Percentiles rank a stretch among this genome's conserved stretches.
phyloP scores from a whole-genome alignment of 2,113 vertebrate species.

The Protomyctophum bolini region DNA sequence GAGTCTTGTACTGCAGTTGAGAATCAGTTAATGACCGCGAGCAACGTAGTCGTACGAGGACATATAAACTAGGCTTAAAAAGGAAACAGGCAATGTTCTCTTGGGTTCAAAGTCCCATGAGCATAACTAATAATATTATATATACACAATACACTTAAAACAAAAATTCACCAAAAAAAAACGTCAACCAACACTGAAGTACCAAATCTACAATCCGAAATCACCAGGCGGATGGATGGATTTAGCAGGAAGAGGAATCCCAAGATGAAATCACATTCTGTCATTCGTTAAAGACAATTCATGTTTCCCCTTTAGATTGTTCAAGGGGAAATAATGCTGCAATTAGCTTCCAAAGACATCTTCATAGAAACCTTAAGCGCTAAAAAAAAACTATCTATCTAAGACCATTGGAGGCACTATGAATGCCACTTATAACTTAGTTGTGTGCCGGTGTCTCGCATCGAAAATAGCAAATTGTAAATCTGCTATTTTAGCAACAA shows the following conservation, averaged over 20 bases:
- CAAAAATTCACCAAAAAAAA: conserved; percentile 38
- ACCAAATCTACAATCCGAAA: conserved; percentile 24
- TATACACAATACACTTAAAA: conserved; percentile 60
- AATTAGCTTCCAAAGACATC: conserved; percentile 8
- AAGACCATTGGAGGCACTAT: no score
- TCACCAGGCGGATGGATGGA: background rate
- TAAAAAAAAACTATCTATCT: background rate
- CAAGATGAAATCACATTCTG: background rate
- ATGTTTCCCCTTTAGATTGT: conserved; percentile 22
- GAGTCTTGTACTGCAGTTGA: no score
- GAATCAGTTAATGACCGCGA: no score
- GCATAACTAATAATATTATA: conserved; percentile 59
- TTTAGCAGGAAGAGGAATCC: conserved; percentile 13
- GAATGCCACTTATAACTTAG: no score
- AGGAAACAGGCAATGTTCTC: conserved; percentile 30
- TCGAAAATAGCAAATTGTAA: no score
- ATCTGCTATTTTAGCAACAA: no score
- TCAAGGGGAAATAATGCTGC: conserved; percentile 20
- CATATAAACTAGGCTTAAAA: no score
- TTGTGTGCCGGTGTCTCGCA: no score
- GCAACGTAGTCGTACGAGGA: no score
- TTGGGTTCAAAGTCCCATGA: conserved; percentile 48
- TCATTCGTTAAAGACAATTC: background rate
- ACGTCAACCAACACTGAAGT: conserved; percentile 43
- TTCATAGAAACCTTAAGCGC: background rate